A percentile compares a stretch with the other conserved stretches of the same genome.
phyloP scores from a whole-genome alignment of 2,888 invertebrate species.

The Apomyelois bistriatella region DNA sequence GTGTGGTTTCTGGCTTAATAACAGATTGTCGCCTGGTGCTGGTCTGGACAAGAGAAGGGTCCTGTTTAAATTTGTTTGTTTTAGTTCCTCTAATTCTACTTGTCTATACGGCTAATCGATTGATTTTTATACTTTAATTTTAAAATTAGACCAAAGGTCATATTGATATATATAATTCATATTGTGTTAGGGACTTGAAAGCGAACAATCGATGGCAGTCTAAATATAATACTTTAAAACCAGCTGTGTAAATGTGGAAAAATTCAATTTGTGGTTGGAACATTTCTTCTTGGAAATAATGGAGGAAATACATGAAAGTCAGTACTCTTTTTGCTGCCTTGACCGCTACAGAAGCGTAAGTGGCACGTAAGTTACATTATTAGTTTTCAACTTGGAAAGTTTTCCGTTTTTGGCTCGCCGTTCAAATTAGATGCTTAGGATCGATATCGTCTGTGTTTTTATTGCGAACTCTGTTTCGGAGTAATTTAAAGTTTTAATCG shows the following conservation, averaged over 20 bases:
- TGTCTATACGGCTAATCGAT: too few relatives aligned
- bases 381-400: constrained; percentile 64
- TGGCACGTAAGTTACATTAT: constrained; percentile 66
- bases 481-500: constrained; percentile 45
- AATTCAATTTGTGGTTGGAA: neutral
- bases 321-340: constrained; percentile 10
- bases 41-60: too few relatives aligned
- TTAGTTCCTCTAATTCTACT: too few relatives aligned
- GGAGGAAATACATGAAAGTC: constrained; percentile 9
- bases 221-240: neutral
- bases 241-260: too few relatives aligned
- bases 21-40: too few relatives aligned
- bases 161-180: too few relatives aligned
- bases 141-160: too few relatives aligned
- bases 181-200: too few relatives aligned
- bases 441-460: constrained; percentile 45
- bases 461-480: constrained; percentile 30
- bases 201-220: too few relatives aligned
- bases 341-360: constrained; percentile 27
- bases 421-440: constrained; percentile 43
- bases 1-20: too few relatives aligned
- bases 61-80: too few relatives aligned
- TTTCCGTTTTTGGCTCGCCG: constrained; percentile 51
- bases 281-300: constrained; percentile 4
- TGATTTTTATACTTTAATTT: too few relatives aligned